These are phyloP conservation scores for Agonopterix alstromeriana DNA, from an alignment of 2,888 invertebrate genomes.

Conservation along the genomic window DNA sequence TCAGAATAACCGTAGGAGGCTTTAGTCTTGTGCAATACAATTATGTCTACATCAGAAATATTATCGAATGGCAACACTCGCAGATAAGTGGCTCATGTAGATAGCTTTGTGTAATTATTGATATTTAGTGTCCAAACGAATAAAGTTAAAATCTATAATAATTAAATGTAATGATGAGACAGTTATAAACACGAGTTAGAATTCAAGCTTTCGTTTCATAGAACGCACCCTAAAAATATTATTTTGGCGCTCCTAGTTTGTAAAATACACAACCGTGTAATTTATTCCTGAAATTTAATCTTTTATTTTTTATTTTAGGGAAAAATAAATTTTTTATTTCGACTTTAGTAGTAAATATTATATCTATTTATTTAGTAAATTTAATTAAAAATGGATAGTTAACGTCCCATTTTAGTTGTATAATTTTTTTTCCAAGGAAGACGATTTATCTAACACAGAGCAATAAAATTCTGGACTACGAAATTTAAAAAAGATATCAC, in stretches of 20 bases:
- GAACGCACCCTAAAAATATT: constrained; percentile 35
- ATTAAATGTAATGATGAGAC: constrained; percentile 28
- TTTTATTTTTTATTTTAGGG: constrained; percentile 37
- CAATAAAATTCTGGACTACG: constrained; percentile 6
- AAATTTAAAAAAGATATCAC: constrained; percentile 8
- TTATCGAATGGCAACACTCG: constrained; percentile 32
- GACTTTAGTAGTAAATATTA: constrained; percentile 54
- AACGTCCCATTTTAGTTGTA: constrained; percentile 12
- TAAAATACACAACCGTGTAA: constrained; percentile 38
- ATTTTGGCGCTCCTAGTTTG: constrained; percentile 45
- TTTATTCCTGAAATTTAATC: constrained; percentile 40
- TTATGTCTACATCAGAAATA: constrained; percentile 2
- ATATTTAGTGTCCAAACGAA: constrained; percentile 69
- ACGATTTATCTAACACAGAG: constrained; percentile 2
- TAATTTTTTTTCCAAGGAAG: constrained; percentile 1
- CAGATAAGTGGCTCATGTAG: constrained; percentile 68
- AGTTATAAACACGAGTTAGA: constrained; percentile 28
- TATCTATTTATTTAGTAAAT: constrained; percentile 71
- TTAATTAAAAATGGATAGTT: constrained; percentile 20
- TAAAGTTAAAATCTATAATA: constrained; percentile 32
- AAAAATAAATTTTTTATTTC: constrained; percentile 37
- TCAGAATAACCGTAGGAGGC: too few relatives aligned
- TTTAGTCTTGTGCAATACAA: constrained; percentile 1
- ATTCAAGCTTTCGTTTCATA: constrained; percentile 43
- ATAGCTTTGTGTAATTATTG: constrained; percentile 75